phyloP scores from a whole-genome alignment of 2,797 vertebrate species.

The Garrulus glandarius region DNA sequence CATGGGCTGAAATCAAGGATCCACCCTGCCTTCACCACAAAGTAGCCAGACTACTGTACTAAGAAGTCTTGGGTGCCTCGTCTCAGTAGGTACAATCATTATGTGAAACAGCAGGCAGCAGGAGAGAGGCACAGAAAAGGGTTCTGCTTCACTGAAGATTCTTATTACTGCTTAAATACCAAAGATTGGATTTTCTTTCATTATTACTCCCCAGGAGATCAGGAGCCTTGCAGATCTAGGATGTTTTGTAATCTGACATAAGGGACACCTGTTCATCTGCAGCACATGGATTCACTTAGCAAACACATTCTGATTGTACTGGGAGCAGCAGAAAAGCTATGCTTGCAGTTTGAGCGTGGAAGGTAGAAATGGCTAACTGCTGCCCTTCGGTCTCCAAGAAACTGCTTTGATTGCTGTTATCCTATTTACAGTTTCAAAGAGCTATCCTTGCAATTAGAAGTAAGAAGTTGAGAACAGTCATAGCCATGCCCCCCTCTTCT shows the following conservation, averaged over 20 bases:
- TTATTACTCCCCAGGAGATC: constrained; percentile 42
- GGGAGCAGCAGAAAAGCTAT: neutral
- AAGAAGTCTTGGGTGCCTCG: neutral
- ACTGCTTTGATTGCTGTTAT: neutral
- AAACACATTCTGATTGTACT: neutral
- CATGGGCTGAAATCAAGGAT: neutral
- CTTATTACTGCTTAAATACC: constrained; percentile 57
- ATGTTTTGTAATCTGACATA: constrained; percentile 34
- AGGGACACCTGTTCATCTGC: constrained; percentile 45
- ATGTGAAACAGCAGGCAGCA: constrained; percentile 36
- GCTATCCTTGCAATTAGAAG: neutral
- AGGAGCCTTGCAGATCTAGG: constrained; percentile 2
- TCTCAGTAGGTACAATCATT: constrained; percentile 27
- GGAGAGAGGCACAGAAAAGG: constrained; percentile 5
- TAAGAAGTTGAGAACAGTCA: neutral
- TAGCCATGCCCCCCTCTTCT: neutral
- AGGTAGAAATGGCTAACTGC: constrained; percentile 24
- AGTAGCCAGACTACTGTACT: neutral
- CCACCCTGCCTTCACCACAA: neutral
- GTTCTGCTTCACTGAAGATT: constrained; percentile 60
- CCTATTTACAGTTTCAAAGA: neutral
- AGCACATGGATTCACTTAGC: neutral
- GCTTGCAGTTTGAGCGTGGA: constrained; percentile 9
- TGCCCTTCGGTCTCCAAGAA: constrained; percentile 19
- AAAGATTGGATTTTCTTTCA: constrained; percentile 59